Evolutionary conservation across 2,888 invertebrate species (phyloP).

Genomic region (Himalopsyche kuldschensis): DNA sequence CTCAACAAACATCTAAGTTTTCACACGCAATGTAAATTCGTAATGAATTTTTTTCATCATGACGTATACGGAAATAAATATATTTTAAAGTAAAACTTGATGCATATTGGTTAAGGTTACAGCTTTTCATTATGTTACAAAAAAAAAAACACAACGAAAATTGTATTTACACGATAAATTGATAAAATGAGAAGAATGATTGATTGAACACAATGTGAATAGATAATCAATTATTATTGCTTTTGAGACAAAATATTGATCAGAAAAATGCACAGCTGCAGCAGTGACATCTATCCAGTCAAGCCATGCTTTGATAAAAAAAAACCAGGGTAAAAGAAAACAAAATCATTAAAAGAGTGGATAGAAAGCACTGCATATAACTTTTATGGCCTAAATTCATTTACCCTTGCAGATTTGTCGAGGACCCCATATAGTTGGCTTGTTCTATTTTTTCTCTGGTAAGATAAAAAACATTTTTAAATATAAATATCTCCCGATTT

Average conservation of each 20-base stretch:
- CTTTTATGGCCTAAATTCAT: constrained; percentile 25
- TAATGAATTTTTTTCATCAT: too few species aligned
- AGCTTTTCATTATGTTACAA: too few species aligned
- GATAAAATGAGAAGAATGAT: neutral
- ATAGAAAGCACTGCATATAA: constrained; percentile 25
- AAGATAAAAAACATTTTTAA: constrained; percentile 13
- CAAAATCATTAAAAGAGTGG: constrained; percentile 24
- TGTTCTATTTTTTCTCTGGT: constrained; percentile 38
- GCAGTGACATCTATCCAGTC: neutral
- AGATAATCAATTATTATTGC: neutral
- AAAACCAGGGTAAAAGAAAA: constrained; percentile 19
- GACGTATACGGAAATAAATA: too few species aligned
- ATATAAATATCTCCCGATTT: neutral
- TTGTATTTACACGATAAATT: too few species aligned
- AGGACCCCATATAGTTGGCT: constrained; percentile 22
- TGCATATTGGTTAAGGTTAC: too few species aligned
- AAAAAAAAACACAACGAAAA: too few species aligned
- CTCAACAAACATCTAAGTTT: too few species aligned
- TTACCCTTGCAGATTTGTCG: constrained; percentile 35
- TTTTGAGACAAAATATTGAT: neutral
- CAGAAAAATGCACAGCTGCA: constrained; percentile 18
- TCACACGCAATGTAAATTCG: too few species aligned
- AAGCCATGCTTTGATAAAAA: constrained; percentile 30
- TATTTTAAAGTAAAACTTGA: too few species aligned
- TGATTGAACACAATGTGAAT: neutral